Base-by-base conservation (phyloP, 2,797 vertebrate genomes). In the Podarcis lilfordi region DNA sequence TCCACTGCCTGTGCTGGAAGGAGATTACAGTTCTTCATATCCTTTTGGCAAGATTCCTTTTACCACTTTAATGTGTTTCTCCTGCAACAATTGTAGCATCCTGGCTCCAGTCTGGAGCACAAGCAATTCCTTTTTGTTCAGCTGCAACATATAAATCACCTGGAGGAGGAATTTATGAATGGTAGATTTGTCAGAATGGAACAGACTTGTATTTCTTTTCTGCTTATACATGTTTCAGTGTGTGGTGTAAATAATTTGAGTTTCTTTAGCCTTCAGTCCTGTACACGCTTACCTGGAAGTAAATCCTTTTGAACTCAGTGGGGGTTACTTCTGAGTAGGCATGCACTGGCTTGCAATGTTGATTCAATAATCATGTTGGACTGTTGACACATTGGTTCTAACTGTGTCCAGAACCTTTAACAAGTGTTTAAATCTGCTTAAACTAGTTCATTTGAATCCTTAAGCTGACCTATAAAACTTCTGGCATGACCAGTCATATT, bases 141-240 rank as follows among this genome's bases (percentile, higher is more conserved):
- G 76, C 59, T 77, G 69, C 61, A 87, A 68, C 61, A 50, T 68
- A 80, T 84, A 81, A 87, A 90, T 87, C 86, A 77, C 32, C 64
- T 59, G 40, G 59, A 84, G 86, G 71, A 84, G 27, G 61, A 87
- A 80, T 87, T 69, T 76, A 69, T 81, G 86, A 86, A 84, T 84
- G 86, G 61, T 84, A 32, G 71, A 81, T 80, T 68, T 87, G 76
- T 80, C 69, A 80, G 19, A 3, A 40, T 29, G 11, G 61, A 77
- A 69, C 43, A 55, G 77, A 59, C 66, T 66, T 75, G 27, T 25
- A 64, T 76, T 82, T 88, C 74, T 86, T 86, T 89, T 77, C 83
- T 82, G 68, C 71, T 92, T 87, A 77, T 37, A 50, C 88, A 90
- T 91, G 87, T 85, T 88, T 50, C 78, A 92, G 5, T 68, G 68